Evolutionary conservation across 2,113 vertebrate genomes (phyloP), one percentile per base, ranked within the genome.

Genomic region (Carettochelys insculpta): DNA sequence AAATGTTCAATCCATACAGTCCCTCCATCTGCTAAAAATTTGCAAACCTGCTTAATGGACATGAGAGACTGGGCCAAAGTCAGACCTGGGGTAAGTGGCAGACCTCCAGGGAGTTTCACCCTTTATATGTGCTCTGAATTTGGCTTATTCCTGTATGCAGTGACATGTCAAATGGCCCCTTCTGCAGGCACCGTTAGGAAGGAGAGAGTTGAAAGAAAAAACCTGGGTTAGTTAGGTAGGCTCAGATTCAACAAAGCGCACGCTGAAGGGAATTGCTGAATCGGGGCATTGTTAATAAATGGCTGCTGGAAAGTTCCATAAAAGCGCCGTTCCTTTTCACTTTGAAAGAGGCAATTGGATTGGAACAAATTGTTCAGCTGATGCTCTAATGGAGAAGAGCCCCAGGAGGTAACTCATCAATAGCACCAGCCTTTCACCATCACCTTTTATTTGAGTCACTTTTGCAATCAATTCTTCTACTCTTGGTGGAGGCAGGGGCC

Each of bases 301-400:
- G 56, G 13, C 12, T 34, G 79, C 68, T 65, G 48, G 79, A 29
- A 91, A 1, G 1, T 65, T 71, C 77, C 82, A 6, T 47, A 2
- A 1, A 12, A 29, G 5, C 47, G 22, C 78, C 56, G 65, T 34
- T 45, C 12, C 1, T 25, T 81, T 41, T 45, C 54, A 0, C 54
- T 54, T 41, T 78, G 83, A 52, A 68, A 73, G 43, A 86, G 25
- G 77, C 50, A 56, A 80, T 51, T 43, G 0, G 0, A 0, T 19
- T 1, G 1, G 27, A 29, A 45, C 48, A 0, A 0, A 41, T 79
- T 77, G 2, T 77, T 34, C 47, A 68, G 77, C 8, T 3, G 50
- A 25, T 50, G 0, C 77, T 85, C 10, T 20, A 20, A 2, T 56
- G 11, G 3, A 50, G 85, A 61, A 91, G 5, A n/a, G 25, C 86